Evolutionary conservation across 2,113 vertebrate genomes (phyloP), one percentile per base, ranked within the genome.

Genomic region (Nothobranchius kuhntae): DNA sequence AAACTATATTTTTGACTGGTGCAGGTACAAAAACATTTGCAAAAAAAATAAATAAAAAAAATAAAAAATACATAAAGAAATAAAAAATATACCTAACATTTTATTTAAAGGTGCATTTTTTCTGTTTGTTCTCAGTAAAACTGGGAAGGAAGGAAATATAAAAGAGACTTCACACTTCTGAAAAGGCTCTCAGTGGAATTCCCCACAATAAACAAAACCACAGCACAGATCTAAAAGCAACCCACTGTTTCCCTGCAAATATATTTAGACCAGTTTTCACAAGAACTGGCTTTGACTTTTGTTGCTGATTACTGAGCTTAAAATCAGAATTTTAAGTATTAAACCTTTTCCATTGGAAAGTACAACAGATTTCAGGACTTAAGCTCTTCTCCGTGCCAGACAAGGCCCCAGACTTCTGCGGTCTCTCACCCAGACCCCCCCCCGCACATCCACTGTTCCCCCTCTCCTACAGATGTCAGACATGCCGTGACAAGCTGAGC

Each of bases 161-260:
- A 63, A 57, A n/a, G 13, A 59, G 52, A 6, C 26, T 57, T 68
- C 21, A 13, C 24, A 45, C 45, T 61, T 75, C 64, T 55, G 8
- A 69, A 52, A 52, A 71, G 61, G 21, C n/a, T 35, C 82, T 74
- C 71, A 11, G 78, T 78, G 84, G 80, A 85, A 89, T 82, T 87
- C 65, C 78, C 69, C 69, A 58, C 54, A 66, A 59, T 70, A 75
- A 51, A 14, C 17, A 58, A 35, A 81, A 69, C 50, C 17, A n/a
- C 50, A 68, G 74, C 14, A 40, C 30, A 66, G 53, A 73, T 77
- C 42, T 69, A 69, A 81, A 81, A 73, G 42, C 61, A 66, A 77
- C 54, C 75, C 45, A 11, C 61, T 69, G 55, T 55, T 47, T 26
- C 24, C 21, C 53, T 26, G 30, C 42, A n/a, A 55, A 67, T 13